Base-by-base conservation (phyloP, 1,140 invertebrate genomes). In the Andricus grossulariae region DNA sequence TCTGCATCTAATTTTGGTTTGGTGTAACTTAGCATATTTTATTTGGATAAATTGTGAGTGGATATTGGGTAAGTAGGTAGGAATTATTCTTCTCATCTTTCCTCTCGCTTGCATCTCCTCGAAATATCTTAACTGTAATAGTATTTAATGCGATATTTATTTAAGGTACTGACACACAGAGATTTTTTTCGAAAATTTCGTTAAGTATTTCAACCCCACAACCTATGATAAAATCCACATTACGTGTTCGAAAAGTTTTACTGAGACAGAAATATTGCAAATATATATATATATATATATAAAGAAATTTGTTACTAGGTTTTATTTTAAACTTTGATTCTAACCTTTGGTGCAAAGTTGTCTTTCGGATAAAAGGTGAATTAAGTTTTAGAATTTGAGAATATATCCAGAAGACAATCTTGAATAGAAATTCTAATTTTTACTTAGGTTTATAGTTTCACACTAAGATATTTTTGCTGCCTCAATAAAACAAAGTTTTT, bases 121-220 rank as follows among this genome's bases (percentile, higher is more conserved):
- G 50, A 49, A 74, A 77, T 60, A 39, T 66, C 60, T 66, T 81
- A 78, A 60, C 49, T 74, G 15, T 82, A 77, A 71, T 55, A 77
- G 70, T 77, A 71, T 79, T 71, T 74, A 74, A 81, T 76, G 74
- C 50, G 71, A 72, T 76, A 74, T 71, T 74, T 79, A 78, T 76
- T 76, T 74, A 73, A 77, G 73, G 52, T 83, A 85, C 80, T 82
- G 82, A 86, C 81, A 86, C 83, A 80, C 77, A 87, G 82, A 87
- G 76, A 83, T 83, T 83, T 49, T 76, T 76, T 82, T 84, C 74
- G 82, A 84, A 85, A 84, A 87, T 39, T 66, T 66, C 5, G 39
- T 39, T 66, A 32, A 13, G 25, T 21, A 32, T 32, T 60, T 19
- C 19, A 60, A 32, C 25, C 25, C 25, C 25, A 32, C 25, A 3